Conservation (phyloP, 2,797 vertebrate genomes). For the Poecilia velifera region DNA sequence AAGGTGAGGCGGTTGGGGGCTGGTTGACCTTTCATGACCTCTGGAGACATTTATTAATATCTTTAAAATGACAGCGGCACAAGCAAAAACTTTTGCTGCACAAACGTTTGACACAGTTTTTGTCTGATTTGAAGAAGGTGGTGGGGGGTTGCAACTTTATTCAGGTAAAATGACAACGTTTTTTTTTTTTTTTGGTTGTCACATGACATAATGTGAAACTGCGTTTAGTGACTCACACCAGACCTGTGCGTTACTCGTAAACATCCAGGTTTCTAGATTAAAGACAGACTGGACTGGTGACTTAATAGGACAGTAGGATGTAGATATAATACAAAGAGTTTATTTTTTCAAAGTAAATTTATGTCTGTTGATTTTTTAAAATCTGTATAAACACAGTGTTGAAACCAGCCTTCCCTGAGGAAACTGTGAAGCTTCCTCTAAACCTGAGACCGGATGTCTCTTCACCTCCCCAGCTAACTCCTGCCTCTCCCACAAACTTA, state of each 20-base stretch:
- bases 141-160: no score
- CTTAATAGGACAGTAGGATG: not conserved
- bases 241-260: not conserved
- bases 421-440: not conserved
- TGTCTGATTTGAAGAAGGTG: no score
- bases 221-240: not conserved
- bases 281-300: not conserved
- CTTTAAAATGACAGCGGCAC: no score
- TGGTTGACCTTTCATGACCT: no score
- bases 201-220: not conserved
- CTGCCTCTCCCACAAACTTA: constrained; percentile 4
- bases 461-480: constrained; percentile 10
- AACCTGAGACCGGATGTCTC: not conserved
- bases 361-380: not conserved
- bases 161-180: no score
- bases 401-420: not conserved
- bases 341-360: not conserved
- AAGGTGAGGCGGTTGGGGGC: no score
- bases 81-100: no score
- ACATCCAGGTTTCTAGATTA: not conserved
- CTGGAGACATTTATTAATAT: no score
- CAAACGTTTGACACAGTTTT: no score
- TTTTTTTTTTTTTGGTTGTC: no score
- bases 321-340: not conserved
- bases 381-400: not conserved